Conservation (phyloP, 1,140 invertebrate species). For the Amphibalanus amphitrite region DNA sequence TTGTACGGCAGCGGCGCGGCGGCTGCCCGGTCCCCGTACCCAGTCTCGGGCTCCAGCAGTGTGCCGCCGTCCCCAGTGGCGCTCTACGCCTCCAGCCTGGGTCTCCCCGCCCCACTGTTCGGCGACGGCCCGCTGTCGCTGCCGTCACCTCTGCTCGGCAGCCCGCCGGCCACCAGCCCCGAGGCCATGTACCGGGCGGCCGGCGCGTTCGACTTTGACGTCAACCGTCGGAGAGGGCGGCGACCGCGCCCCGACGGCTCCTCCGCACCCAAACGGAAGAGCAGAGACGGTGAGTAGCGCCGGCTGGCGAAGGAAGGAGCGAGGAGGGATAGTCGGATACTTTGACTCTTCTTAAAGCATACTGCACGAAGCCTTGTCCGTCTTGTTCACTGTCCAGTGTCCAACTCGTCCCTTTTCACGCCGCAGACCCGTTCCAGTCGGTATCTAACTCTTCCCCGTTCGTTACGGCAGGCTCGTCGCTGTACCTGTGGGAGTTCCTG, state of each 20-base stretch:
- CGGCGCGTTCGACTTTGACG: background rate
- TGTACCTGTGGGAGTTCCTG: slow-evolving; percentile 98
- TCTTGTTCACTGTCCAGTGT: too few species aligned
- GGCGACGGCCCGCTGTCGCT: background rate
- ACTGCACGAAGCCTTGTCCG: too few species aligned
- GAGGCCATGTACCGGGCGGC: background rate
- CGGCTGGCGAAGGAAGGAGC: too few species aligned
- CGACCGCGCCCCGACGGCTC: background rate
- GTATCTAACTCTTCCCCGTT: background rate
- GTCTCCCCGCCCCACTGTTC: background rate
- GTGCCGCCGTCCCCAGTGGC: background rate
- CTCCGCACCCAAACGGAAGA: background rate
- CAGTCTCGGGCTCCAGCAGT: too few species aligned
- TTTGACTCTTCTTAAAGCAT: too few species aligned
- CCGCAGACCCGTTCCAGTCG: too few species aligned
- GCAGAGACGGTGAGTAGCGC: background rate
- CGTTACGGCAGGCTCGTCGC: slow-evolving; percentile 54
- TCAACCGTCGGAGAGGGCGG: background rate
- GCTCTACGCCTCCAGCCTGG: background rate
- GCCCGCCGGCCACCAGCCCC: background rate
- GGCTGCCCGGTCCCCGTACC: too few species aligned
- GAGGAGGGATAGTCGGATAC: too few species aligned
- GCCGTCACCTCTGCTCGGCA: background rate
- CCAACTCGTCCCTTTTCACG: too few species aligned
- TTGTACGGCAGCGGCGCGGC: background rate